phyloP scores from a whole-genome alignment of 2,797 vertebrate genomes.

The Ptychadena robeensis region DNA sequence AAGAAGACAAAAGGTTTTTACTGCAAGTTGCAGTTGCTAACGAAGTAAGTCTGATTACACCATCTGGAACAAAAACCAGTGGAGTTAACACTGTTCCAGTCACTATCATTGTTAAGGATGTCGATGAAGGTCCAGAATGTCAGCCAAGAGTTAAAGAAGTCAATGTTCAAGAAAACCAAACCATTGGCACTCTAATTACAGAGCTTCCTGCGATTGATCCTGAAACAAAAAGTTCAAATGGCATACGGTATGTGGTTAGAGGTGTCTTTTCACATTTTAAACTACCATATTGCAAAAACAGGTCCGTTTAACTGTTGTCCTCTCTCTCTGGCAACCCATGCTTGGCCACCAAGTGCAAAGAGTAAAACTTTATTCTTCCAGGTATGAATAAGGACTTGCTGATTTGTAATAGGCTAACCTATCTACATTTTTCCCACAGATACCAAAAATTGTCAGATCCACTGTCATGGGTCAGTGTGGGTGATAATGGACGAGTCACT shows the following conservation, averaged over 20 bases:
- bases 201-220: slow-evolving; percentile 82
- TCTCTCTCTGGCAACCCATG: too few species aligned
- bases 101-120: slow-evolving; percentile 73
- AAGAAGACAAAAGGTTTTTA: slow-evolving; percentile 68
- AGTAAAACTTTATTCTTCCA: too few species aligned
- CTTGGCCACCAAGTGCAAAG: too few species aligned
- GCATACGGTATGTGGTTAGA: slow-evolving; percentile 78
- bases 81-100: slow-evolving; percentile 75
- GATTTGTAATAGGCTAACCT: neutral
- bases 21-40: slow-evolving; percentile 82
- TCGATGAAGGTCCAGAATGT: slow-evolving; percentile 87
- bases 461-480: slow-evolving; percentile 80
- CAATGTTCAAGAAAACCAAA: slow-evolving; percentile 76
- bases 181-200: slow-evolving; percentile 74
- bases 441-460: slow-evolving; percentile 78
- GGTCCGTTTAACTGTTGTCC: neutral
- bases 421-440: slow-evolving; percentile 65
- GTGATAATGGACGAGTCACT: slow-evolving; percentile 78
- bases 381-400: too few species aligned
- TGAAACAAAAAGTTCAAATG: slow-evolving; percentile 77
- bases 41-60: slow-evolving; percentile 73
- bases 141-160: slow-evolving; percentile 69
- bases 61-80: slow-evolving; percentile 60
- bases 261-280: neutral
- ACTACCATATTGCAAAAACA: neutral